These are phyloP conservation scores for Mechanitis mazaeus DNA, from an alignment of 2,888 invertebrate species.

Conservation along the genomic window DNA sequence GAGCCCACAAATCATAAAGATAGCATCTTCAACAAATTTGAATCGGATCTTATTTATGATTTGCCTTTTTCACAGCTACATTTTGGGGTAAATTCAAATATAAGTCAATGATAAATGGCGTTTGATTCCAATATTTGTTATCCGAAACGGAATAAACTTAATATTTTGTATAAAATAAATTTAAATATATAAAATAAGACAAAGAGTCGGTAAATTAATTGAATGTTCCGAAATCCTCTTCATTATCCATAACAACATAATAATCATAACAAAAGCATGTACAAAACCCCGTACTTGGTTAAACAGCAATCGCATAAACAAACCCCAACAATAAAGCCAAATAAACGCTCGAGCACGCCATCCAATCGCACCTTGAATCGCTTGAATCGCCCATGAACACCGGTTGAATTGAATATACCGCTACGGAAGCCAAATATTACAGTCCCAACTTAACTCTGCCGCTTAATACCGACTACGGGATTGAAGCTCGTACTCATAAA, in stretches of 20 bases:
- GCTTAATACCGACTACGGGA: constrained; percentile 71
- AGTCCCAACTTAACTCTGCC: constrained; percentile 68
- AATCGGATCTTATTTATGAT: constrained; percentile 78
- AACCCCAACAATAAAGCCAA: constrained; percentile 77
- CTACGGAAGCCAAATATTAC: constrained; percentile 70
- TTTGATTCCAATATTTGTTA: constrained; percentile 61
- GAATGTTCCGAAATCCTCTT: constrained; percentile 52
- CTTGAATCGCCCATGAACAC: constrained; percentile 73
- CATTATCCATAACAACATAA: constrained; percentile 70
- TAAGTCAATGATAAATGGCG: constrained; percentile 72
- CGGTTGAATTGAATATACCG: constrained; percentile 72
- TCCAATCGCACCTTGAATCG: constrained; percentile 77
- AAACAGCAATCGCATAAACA: constrained; percentile 77
- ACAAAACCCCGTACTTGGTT: constrained; percentile 73
- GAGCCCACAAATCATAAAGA: constrained; percentile 75
- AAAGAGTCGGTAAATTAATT: constrained; percentile 36
- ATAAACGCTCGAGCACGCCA: constrained; percentile 76
- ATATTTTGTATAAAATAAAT: neutral
- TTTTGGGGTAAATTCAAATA: constrained; percentile 72
- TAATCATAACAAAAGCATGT: constrained; percentile 75
- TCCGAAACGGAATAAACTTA: constrained; percentile 15
- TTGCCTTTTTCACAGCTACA: constrained; percentile 76
- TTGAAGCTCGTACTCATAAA: constrained; percentile 73
- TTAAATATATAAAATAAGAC: neutral
- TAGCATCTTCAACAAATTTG: constrained; percentile 78